These are phyloP conservation scores for Copidosoma floridanum DNA, from an alignment of 1,140 invertebrate genomes.

Conservation along the genomic window DNA sequence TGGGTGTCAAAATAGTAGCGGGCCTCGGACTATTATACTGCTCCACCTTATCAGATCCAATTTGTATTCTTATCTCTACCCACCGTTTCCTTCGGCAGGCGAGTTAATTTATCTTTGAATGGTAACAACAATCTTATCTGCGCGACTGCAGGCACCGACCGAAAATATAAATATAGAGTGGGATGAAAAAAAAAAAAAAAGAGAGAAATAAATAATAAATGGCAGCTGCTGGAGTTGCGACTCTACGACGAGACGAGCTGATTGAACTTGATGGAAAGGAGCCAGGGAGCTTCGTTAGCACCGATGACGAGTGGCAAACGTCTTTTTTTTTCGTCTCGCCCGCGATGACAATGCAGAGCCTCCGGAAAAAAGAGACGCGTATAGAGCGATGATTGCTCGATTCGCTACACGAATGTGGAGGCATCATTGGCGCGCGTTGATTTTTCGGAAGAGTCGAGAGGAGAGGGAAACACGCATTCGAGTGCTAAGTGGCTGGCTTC, in stretches of 20 bases:
- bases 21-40: no score
- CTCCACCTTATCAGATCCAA: no score
- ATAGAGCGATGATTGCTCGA: no score
- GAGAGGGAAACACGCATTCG: not conserved
- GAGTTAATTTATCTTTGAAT: no score
- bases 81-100: no score
- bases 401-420: not conserved
- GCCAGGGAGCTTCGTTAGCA: constrained; percentile 16
- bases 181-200: not conserved
- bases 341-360: not conserved
- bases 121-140: no score
- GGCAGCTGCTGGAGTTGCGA: not conserved
- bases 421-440: not conserved
- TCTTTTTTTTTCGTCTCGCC: not conserved
- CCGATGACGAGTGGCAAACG: constrained; percentile 1
- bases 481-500: not conserved
- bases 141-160: no score
- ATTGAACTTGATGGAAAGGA: constrained; percentile 5
- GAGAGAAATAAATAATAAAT: not conserved
- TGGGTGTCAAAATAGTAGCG: no score
- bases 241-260: not conserved
- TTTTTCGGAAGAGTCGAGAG: not conserved
- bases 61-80: no score
- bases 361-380: no score
- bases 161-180: no score